Conservation (phyloP, 92 coral and sea anemone genomes). For the Parazoanthus darwini region DNA sequence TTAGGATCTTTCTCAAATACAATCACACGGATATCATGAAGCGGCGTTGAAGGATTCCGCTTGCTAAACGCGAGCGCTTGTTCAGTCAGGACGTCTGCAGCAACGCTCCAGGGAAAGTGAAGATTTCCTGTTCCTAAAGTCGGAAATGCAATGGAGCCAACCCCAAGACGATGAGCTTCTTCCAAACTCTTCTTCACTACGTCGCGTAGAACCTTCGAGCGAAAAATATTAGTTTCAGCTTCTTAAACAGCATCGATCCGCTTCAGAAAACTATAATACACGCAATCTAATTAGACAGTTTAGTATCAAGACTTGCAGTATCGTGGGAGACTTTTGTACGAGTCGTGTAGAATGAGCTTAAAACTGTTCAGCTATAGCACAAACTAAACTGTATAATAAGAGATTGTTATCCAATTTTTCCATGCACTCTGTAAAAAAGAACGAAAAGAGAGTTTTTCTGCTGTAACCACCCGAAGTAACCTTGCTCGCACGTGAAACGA, state of each 20-base stretch:
- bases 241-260: background rate
- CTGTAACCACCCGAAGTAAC: too few species aligned
- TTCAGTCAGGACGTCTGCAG: conserved; percentile 66
- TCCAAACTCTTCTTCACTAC: conserved; percentile 50
- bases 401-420: too few species aligned
- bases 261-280: background rate
- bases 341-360: too few species aligned
- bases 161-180: conserved; percentile 49
- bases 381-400: too few species aligned
- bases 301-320: too few species aligned
- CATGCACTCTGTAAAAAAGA: too few species aligned
- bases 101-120: conserved; percentile 57
- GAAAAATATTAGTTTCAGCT: background rate
- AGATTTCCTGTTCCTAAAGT: conserved; percentile 74
- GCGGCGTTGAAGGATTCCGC: conserved; percentile 35
- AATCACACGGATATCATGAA: conserved; percentile 73
- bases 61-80: conserved; percentile 55
- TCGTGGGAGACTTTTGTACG: too few species aligned
- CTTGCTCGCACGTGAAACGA: too few species aligned
- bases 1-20: conserved; percentile 67
- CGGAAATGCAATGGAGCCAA: conserved; percentile 71
- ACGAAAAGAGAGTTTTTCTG: too few species aligned
- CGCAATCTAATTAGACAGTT: too few species aligned
- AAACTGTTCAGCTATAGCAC: too few species aligned
- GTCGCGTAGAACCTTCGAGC: conserved; percentile 46